phyloP scores from a whole-genome alignment of 1,140 invertebrate genomes.

The Drosophila kanapiae region DNA sequence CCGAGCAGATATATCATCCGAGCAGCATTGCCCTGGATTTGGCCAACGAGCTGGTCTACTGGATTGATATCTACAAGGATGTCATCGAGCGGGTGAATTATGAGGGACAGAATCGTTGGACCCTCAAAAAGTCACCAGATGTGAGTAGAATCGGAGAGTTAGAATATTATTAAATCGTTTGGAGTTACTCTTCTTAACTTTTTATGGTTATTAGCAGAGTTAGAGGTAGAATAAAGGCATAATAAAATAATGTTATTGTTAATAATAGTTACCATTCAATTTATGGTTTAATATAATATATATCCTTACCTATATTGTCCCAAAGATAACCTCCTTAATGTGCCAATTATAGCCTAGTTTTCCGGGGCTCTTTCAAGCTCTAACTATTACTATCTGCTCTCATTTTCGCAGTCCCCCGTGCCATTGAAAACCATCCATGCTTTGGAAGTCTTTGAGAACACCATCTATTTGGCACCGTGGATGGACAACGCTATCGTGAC shows the following conservation, averaged over 20 bases:
- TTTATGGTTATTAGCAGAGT: too few relatives aligned
- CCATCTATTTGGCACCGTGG: conserved; percentile 90
- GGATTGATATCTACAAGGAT: conserved; percentile 92
- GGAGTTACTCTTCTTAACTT: too few relatives aligned
- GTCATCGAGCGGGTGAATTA: conserved; percentile 91
- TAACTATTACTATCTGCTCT: conserved; percentile 6
- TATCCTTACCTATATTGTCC: not conserved
- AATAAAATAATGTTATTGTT: too few relatives aligned
- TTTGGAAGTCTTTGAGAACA: conserved; percentile 90
- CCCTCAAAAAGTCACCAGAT: conserved; percentile 88
- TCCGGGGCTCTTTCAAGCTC: conserved; percentile 1
- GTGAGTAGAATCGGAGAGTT: conserved; percentile 52
- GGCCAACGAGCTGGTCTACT: conserved; percentile 91
- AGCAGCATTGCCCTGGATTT: conserved; percentile 90
- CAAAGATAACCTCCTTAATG: not conserved
- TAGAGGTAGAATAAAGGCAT: too few relatives aligned
- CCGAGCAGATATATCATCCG: conserved; percentile 90
- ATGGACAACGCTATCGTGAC: conserved; percentile 87
- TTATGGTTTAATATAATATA: not conserved
- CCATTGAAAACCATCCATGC: conserved; percentile 87
- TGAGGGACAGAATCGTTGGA: conserved; percentile 88
- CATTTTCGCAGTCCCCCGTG: conserved; percentile 87
- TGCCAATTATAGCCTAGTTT: not conserved
- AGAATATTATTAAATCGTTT: too few relatives aligned
- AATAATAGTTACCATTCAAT: too few relatives aligned